Evolutionary conservation across 37 sponge, comb jelly and placozoan genomes (phyloP).

Genomic region (Bolinopsis microptera): DNA sequence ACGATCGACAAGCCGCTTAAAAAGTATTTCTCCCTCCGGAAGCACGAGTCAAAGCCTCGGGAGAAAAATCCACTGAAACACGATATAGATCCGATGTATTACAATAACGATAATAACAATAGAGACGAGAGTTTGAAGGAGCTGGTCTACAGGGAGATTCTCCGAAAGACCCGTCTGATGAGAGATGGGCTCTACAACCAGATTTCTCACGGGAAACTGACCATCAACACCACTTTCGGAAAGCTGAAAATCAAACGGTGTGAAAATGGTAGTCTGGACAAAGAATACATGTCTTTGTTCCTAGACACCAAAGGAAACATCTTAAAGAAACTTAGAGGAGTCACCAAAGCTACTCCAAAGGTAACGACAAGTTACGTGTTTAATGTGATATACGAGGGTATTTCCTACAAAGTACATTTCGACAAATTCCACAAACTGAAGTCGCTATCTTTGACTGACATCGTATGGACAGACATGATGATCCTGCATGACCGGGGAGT

Average conservation of each 20-base stretch:
- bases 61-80: neutral
- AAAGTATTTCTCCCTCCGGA: neutral
- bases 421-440: neutral
- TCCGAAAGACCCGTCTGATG: neutral
- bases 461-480: constrained; percentile 62
- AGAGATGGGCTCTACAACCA: constrained; percentile 45
- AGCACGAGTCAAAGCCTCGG: neutral
- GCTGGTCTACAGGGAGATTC: neutral
- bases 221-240: neutral
- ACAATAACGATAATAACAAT: neutral
- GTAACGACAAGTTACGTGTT: neutral
- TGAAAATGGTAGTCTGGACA: neutral
- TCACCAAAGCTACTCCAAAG: neutral
- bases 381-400: constrained; percentile 18
- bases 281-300: neutral
- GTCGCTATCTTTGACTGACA: constrained; percentile 2
- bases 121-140: neutral
- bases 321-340: neutral
- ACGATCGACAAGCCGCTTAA: neutral
- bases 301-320: neutral
- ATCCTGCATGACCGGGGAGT: neutral
- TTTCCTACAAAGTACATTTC: neutral
- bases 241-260: neutral
- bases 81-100: constrained; percentile 41
- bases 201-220: constrained; percentile 24